A percentile compares a stretch with the other conserved stretches of the same genome.
Evolutionary conservation across 2,888 invertebrate genomes (phyloP).

Genomic region (Lamproptera curius): DNA sequence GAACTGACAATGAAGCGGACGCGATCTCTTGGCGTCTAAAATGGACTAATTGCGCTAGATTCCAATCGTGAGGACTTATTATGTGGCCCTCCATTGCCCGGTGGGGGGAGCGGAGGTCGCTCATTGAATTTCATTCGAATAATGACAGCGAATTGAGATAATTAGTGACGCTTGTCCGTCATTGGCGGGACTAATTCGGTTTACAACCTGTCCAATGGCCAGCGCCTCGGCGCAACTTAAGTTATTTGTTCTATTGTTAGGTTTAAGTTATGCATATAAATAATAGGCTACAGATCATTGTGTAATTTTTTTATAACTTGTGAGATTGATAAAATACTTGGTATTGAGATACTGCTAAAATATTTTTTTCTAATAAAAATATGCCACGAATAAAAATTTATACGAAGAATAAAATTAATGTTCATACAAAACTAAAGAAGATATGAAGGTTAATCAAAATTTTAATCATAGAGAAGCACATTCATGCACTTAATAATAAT

Average conservation of each 20-base stretch:
- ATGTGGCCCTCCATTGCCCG: slow-evolving; percentile 4
- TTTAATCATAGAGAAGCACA: too few relatives aligned
- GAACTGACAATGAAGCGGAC: background rate
- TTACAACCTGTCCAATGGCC: slow-evolving; percentile 4
- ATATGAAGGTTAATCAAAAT: too few relatives aligned
- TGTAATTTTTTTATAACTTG: too few relatives aligned
- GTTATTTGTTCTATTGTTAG: background rate
- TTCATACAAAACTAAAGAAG: too few relatives aligned
- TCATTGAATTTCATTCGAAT: slow-evolving; percentile 14
- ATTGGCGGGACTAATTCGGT: slow-evolving; percentile 9
- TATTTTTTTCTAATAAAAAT: too few relatives aligned
- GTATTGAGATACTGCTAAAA: too few relatives aligned
- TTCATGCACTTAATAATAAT: too few relatives aligned
- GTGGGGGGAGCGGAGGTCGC: slow-evolving; percentile 8
- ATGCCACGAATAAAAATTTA: too few relatives aligned
- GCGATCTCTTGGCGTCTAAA: slow-evolving; percentile 3
- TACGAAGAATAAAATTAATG: too few relatives aligned
- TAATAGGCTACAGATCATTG: too few relatives aligned
- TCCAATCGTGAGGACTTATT: slow-evolving; percentile 14
- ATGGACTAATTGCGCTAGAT: slow-evolving; percentile 11
- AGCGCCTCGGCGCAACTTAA: background rate
- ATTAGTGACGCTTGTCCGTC: slow-evolving; percentile 10
- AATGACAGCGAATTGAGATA: slow-evolving; percentile 15
- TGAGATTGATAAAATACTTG: too few relatives aligned
- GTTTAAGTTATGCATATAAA: too few relatives aligned